Percentiles rank a stretch among this genome's conserved stretches.
phyloP scores from a whole-genome alignment of 2,113 vertebrate genomes.

The Scomber colias region DNA sequence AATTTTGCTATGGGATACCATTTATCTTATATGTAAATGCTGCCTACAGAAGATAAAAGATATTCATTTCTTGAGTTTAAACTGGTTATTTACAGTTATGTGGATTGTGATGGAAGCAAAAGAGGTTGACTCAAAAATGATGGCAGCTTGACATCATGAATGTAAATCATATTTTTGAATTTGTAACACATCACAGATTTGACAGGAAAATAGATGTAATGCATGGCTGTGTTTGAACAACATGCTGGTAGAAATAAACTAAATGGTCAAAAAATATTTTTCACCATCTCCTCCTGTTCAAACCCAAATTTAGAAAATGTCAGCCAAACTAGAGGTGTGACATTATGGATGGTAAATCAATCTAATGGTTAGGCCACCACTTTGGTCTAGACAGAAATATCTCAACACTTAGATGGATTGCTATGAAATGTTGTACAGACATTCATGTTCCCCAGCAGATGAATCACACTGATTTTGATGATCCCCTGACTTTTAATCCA shows the following conservation, averaged over 20 bases:
- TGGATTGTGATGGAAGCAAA: not conserved
- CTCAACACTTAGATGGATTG: too few species aligned
- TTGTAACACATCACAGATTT: not conserved
- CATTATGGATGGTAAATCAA: too few species aligned
- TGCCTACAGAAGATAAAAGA: conserved; percentile 50
- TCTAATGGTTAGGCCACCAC: too few species aligned
- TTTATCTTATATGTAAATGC: conserved; percentile 70
- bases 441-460: too few species aligned
- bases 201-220: not conserved
- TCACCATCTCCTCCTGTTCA: not conserved
- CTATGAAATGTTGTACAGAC: too few species aligned
- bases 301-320: not conserved
- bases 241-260: not conserved
- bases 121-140: not conserved
- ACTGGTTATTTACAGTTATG: conserved; percentile 36
- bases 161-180: not conserved
- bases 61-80: conserved; percentile 29
- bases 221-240: not conserved
- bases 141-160: conserved; percentile 4
- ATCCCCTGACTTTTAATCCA: too few species aligned
- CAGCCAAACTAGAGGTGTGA: too few species aligned
- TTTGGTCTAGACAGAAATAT: too few species aligned
- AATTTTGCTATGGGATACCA: conserved; percentile 19
- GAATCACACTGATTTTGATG: too few species aligned
- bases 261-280: too few species aligned